These are phyloP conservation scores for Aselliscus stoliczkanus DNA, from an alignment of 2,797 vertebrate species.

Conservation along the genomic window DNA sequence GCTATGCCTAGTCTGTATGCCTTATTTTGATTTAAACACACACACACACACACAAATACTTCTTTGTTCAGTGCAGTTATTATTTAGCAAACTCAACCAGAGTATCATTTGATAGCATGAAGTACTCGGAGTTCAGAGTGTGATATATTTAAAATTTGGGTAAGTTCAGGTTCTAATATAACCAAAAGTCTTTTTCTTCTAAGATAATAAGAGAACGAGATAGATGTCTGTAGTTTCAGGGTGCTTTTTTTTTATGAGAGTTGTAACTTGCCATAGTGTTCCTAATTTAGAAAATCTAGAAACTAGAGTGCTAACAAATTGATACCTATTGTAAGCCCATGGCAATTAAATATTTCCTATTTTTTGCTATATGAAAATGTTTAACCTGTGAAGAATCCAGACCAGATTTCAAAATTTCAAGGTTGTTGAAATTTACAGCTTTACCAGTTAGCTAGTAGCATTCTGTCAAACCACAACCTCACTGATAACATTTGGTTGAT, in stretches of 20 bases:
- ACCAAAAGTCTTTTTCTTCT: slow-evolving; percentile 20
- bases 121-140: slow-evolving; percentile 11
- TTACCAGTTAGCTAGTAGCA: not conserved
- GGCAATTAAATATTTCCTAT: not conserved
- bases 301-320: not conserved
- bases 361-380: slow-evolving; percentile 31
- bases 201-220: slow-evolving; percentile 43
- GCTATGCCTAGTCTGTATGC: slow-evolving; percentile 36
- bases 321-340: not conserved
- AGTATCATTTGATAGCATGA: slow-evolving; percentile 28
- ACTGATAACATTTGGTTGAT: slow-evolving; percentile 21
- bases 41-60: slow-evolving; percentile 9
- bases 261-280: not conserved
- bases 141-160: slow-evolving; percentile 42
- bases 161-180: slow-evolving; percentile 14
- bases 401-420: not conserved
- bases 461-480: not conserved
- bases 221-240: not conserved
- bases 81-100: slow-evolving; percentile 41
- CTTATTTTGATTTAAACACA: slow-evolving; percentile 65
- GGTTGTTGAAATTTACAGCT: slow-evolving; percentile 12
- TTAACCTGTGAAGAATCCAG: not conserved
- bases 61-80: slow-evolving; percentile 18
- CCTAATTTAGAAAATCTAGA: slow-evolving; percentile 43
- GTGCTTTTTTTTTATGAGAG: slow-evolving; percentile 26